Percentiles rank a stretch among this genome's conserved stretches.
Conservation (phyloP, 2,888 invertebrate species). For the Eulithis testata region DNA sequence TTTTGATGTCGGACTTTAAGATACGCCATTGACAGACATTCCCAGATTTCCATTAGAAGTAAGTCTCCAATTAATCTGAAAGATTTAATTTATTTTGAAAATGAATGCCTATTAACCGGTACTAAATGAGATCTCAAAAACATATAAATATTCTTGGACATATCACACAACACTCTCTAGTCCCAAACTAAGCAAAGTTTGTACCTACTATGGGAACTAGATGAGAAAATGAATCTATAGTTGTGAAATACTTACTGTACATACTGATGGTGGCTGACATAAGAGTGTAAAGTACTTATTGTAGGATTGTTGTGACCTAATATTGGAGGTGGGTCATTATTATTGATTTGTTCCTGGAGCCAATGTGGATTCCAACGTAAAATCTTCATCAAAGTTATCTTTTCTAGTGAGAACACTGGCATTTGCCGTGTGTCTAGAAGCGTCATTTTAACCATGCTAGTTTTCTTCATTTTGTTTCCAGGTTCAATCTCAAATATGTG, state of each 20-base stretch:
- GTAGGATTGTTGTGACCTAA: slow-evolving; percentile 76
- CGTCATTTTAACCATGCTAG: slow-evolving; percentile 61
- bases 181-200: too few relatives aligned
- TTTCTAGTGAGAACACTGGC: slow-evolving; percentile 67
- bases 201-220: too few relatives aligned
- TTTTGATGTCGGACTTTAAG: slow-evolving; percentile 54
- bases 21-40: slow-evolving; percentile 70
- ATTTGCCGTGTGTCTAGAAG: slow-evolving; percentile 58
- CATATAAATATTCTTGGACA: too few relatives aligned
- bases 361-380: slow-evolving; percentile 88
- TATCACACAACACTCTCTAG: too few relatives aligned
- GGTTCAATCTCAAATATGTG: slow-evolving; percentile 68
- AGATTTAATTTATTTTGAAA: background rate
- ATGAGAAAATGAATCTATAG: background rate
- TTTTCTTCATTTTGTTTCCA: slow-evolving; percentile 72
- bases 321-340: slow-evolving; percentile 82
- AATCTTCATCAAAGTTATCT: slow-evolving; percentile 82
- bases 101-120: too few relatives aligned
- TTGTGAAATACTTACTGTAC: slow-evolving; percentile 70
- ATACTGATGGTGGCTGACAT: slow-evolving; percentile 85
- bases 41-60: slow-evolving; percentile 87
- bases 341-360: slow-evolving; percentile 83
- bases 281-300: slow-evolving; percentile 82
- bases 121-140: too few relatives aligned
- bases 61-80: slow-evolving; percentile 82